phyloP scores from a whole-genome alignment of 2,113 vertebrate species.

The Lagopus muta region DNA sequence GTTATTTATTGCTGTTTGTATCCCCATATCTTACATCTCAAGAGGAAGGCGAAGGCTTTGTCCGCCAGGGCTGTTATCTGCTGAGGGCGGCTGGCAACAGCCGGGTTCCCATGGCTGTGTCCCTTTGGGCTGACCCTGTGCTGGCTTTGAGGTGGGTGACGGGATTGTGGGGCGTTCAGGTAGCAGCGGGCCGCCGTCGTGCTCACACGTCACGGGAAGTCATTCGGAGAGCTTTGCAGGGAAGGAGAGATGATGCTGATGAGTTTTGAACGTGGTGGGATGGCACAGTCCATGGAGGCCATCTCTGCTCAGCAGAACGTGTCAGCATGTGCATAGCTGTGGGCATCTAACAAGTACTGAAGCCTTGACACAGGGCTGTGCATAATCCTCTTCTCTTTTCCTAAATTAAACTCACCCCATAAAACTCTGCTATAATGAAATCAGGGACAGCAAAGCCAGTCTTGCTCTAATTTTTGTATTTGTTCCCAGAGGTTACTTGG shows the following conservation, averaged over 20 bases:
- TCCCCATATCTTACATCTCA: constrained; percentile 34
- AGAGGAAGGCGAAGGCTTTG: constrained; percentile 49
- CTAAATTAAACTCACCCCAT: neutral
- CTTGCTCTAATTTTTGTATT: constrained; percentile 13
- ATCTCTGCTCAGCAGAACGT: neutral
- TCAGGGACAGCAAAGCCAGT: constrained; percentile 12
- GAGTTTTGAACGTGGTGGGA: neutral
- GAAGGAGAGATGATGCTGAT: neutral
- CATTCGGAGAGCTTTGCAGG: neutral
- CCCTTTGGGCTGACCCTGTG: neutral
- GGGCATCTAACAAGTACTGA: neutral
- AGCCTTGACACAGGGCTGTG: neutral
- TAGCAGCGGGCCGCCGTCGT: neutral
- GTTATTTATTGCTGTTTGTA: constrained; percentile 48
- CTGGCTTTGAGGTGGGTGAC: rapidly evolving
- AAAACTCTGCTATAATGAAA: neutral
- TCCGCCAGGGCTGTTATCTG: neutral
- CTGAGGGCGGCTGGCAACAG: neutral
- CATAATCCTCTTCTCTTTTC: neutral
- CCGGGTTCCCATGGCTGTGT: rapidly evolving
- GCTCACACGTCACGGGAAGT: neutral
- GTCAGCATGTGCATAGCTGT: neutral
- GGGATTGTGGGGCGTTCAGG: rapidly evolving
- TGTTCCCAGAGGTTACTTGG: constrained; percentile 15
- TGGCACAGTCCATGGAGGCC: neutral